Evolutionary conservation across 2,113 vertebrate species (phyloP), one percentile per base, ranked within the genome.

Genomic region (Corythornis cristatus): DNA sequence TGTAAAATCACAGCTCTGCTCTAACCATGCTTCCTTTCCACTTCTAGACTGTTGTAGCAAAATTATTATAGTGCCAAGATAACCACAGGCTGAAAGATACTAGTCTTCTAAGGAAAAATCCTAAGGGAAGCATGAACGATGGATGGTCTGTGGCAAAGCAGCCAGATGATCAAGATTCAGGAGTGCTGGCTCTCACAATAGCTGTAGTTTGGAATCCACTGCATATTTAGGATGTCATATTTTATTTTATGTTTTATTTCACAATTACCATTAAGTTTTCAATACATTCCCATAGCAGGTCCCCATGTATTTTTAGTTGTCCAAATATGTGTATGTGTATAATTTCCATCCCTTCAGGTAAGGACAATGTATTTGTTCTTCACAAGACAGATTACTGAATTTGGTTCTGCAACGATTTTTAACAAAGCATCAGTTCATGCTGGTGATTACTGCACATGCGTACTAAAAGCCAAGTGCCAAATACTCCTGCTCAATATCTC

Each of bases 351-450:
- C 14, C 12, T 8, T 53, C 58, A 67, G 19, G 26, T 73, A 90
- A 57, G 26, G 15, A 84, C n/a, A 87, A 89, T 33, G 70, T n/a
- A 35, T 15, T 57, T 74, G 12, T 68, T 54, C 56, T 67, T 86
- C 62, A 62, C 48, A 40, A 77, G 62, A 74, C 17, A 67, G 33
- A 67, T 22, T 85, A 70, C 23, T 70, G 42, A 90, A 64, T 94
- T 83, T 93, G 60, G 84, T 83, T 60, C 67, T 85, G 50, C 60
- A 85, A 71, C 37, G 80, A n/a, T 83, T 81, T 93, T 73, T 73
- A 85, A 77, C 67, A 87, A 85, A 85, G 84, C 75, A 77, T 58
- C 25, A 80, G 33, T 90, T 89, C 62, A 48, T 22, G 25, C 8
- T 87, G 31, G 58, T 1, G 7, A 67, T 90, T 72, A 71, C 48